phyloP scores from a whole-genome alignment of 2,888 invertebrate species.

The Thereva nobilitata region DNA sequence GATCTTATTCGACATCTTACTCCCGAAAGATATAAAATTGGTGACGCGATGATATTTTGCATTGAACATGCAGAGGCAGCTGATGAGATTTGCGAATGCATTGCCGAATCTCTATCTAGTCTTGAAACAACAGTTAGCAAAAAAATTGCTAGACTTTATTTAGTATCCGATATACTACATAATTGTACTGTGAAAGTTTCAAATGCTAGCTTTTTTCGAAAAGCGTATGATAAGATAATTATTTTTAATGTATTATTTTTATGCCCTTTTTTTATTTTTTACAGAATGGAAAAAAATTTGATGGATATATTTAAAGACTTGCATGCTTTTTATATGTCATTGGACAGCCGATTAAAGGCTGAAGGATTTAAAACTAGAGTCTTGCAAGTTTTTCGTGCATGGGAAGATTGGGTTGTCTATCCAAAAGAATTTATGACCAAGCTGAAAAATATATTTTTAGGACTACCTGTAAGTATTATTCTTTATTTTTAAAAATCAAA shows the following conservation, averaged over 20 bases:
- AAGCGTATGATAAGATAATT: constrained; percentile 66
- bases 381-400: constrained; percentile 86
- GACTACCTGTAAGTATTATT: constrained; percentile 60
- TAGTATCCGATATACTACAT: constrained; percentile 95
- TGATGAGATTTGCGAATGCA: constrained; percentile 91
- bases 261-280: constrained; percentile 32
- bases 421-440: constrained; percentile 87
- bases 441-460: constrained; percentile 89
- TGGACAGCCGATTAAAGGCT: constrained; percentile 87
- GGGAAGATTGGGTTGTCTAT: constrained; percentile 98
- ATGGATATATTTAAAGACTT: constrained; percentile 76
- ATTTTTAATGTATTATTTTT: constrained; percentile 36
- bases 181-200: constrained; percentile 96
- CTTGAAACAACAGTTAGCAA: constrained; percentile 77
- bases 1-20: constrained; percentile 84
- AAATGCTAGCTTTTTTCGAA: constrained; percentile 91
- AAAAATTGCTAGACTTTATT: constrained; percentile 90
- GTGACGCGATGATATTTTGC: constrained; percentile 98
- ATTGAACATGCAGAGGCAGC: constrained; percentile 98
- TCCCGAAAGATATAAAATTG: constrained; percentile 80
- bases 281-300: constrained; percentile 82
- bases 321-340: constrained; percentile 70
- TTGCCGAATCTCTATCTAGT: constrained; percentile 83
- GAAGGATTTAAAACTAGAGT: constrained; percentile 94
- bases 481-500: too few species aligned